Percentiles rank a stretch among this genome's conserved stretches.
Conservation (phyloP, 2,888 invertebrate species). For the Philereme transversata region DNA sequence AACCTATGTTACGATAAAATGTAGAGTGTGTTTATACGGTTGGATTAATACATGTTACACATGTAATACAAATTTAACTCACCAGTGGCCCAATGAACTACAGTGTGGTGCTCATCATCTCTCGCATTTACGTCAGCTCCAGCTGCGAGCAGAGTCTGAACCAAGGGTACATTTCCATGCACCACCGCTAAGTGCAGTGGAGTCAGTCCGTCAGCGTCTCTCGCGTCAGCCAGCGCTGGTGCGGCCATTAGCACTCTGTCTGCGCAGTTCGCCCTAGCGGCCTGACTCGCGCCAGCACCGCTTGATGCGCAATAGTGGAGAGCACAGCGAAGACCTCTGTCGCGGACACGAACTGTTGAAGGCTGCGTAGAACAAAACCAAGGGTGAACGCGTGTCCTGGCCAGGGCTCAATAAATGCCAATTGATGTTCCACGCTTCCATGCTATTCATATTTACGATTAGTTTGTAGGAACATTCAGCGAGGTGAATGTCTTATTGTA, state of each 20-base stretch:
- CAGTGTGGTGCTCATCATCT: conserved; percentile 97
- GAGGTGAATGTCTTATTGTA: conserved; percentile 7
- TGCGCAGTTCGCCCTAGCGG: conserved; percentile 93
- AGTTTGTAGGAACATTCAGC: conserved; percentile 5
- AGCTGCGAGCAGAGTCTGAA: conserved; percentile 93
- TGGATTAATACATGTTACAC: too few relatives aligned
- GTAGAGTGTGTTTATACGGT: too few relatives aligned
- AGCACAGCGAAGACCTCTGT: conserved; percentile 93
- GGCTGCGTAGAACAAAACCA: conserved; percentile 43
- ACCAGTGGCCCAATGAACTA: conserved; percentile 99
- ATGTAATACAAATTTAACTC: conserved; percentile 53
- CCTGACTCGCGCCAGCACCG: conserved; percentile 88
- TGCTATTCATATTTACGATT: not conserved
- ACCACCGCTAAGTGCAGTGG: conserved; percentile 98
- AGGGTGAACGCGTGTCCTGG: not conserved
- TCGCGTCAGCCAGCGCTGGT: conserved; percentile 92
- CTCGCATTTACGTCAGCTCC: conserved; percentile 95
- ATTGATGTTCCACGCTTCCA: not conserved
- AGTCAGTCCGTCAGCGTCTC: conserved; percentile 97
- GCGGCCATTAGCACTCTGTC: conserved; percentile 93
- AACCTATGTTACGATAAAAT: too few relatives aligned
- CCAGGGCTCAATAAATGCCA: not conserved
- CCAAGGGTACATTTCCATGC: conserved; percentile 93
- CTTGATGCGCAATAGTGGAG: conserved; percentile 96
- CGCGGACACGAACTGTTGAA: conserved; percentile 86